Evolutionary conservation across 2,113 vertebrate genomes (phyloP), one percentile per base, ranked within the genome.

Genomic region (Xiphophorus maculatus): DNA sequence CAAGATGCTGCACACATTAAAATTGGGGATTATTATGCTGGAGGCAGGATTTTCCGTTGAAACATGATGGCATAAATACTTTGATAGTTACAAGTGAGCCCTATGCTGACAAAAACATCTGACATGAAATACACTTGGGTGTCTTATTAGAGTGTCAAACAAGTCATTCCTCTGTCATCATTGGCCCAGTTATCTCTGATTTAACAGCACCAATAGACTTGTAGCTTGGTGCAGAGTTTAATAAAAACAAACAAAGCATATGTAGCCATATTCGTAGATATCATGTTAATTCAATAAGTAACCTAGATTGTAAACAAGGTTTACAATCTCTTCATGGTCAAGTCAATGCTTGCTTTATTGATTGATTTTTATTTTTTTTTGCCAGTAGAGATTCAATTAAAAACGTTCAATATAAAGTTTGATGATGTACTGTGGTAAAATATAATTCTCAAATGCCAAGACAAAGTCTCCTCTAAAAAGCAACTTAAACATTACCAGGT

Each of bases 41-140:
- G 40, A 69, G 75, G 42, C 71, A 72, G 80, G 76, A 83, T 89
- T 86, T 89, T 84, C 79, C 72, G 74, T 69, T 77, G 81, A 87
- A 89, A 84, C 66, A 60, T 92, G 89, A 92, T 86, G 89, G 82
- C 84, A 85, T 91, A 93, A 94, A 89, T 88, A 90, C 87, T 86
- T 89, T 91, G 82, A 91, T 84, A 80, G 84, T 82, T 76, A 66
- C 63, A 79, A 86, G 66, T 85, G 82, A 83, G 83, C 71, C 81
- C 3, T 30, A 63, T 72, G 71, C 73, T n/a, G 19, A 54, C 60
- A 79, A 78, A 89, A 84, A 87, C 77, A 79, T 66, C 74, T 91
- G 89, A 90, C 86, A 87, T 67, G 44, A 76, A 81, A 87, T 79
- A 76, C 70, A 90, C 85, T 89, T 85, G 86, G 62, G 63, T 58